Evolutionary conservation across 1,140 invertebrate genomes (phyloP).

Genomic region (Kradibia gibbosae): DNA sequence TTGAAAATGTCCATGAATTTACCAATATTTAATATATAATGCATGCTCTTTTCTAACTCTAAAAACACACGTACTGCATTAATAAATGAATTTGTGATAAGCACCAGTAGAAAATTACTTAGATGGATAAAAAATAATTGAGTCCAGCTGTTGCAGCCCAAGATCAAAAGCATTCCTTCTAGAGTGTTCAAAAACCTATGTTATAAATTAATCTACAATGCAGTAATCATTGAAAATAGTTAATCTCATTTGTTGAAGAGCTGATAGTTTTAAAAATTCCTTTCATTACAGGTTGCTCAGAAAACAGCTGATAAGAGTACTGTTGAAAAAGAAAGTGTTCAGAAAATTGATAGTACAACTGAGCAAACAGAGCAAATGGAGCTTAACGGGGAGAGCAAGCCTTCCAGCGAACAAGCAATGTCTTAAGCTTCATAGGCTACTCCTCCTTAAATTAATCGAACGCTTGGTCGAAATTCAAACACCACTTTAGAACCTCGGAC

Average conservation of each 20-base stretch:
- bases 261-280: conserved; percentile 49
- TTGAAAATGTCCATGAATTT: conserved; percentile 14
- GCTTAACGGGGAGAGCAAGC: conserved; percentile 65
- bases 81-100: conserved; percentile 23
- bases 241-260: background rate
- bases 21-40: background rate
- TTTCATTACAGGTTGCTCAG: conserved; percentile 65
- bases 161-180: conserved; percentile 40
- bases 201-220: conserved; percentile 38
- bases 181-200: conserved; percentile 28
- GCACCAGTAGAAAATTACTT: conserved; percentile 13
- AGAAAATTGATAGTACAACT: conserved; percentile 65
- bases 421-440: conserved; percentile 69
- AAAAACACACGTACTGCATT: conserved; percentile 39
- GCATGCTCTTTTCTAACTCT: conserved; percentile 16
- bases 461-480: conserved; percentile 45
- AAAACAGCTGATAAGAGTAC: conserved; percentile 66
- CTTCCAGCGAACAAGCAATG: conserved; percentile 69
- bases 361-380: conserved; percentile 66
- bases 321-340: conserved; percentile 66
- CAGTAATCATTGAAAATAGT: conserved; percentile 43
- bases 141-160: conserved; percentile 45
- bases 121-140: conserved; percentile 41
- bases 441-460: conserved; percentile 59
- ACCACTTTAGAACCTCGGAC: conserved; percentile 39